Evolutionary conservation across 2,113 vertebrate genomes (phyloP), one percentile per base, ranked within the genome.

Genomic region (Hiodon alosoides): DNA sequence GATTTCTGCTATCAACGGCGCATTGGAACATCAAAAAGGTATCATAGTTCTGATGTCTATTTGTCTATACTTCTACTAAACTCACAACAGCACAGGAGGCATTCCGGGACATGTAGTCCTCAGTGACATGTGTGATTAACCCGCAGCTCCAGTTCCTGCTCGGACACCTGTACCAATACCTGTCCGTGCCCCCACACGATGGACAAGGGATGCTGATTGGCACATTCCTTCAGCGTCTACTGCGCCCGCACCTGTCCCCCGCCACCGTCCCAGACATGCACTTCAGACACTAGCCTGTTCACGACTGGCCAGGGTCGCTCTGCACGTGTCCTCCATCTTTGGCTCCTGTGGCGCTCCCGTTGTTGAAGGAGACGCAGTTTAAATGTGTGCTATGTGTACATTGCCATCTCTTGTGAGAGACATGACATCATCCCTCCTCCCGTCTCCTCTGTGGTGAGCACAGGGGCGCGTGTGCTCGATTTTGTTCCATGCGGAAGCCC

Each of bases 341-440:
- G 4, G 8, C 5, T n/a, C 48, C 54, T 60, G 65, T 52, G 10
- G 4, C 77, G 48, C 71, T 79, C 79, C 70, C 51, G 81, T 81
- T 87, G 77, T 54, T 58, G 31, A 50, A 6, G 10, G 84, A 86
- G 81, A 81, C 82, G 77, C 83, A 84, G 83, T 85, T 86, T 86
- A 87, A 87, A 84, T 86, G 80, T 90, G 84, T 85, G 85, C 47
- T 86, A 83, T 88, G 84, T 90, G 76, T 87, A 83, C 85, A 88
- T 89, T 85, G 83, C 83, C 87, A 80, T 87, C 85, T 60, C 77
- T 81, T 87, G 88, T 90, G 86, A 90, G 89, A 89, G 88, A 69
- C 5, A 62, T 13, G 79, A 71, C 69, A 48, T 8, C 64, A 3
- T 2, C n/a, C 31, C 58, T 67, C 54, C 7, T 67, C 54, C 11